Evolutionary conservation across 2,797 vertebrate species (phyloP).

Genomic region (Masticophis lateralis): DNA sequence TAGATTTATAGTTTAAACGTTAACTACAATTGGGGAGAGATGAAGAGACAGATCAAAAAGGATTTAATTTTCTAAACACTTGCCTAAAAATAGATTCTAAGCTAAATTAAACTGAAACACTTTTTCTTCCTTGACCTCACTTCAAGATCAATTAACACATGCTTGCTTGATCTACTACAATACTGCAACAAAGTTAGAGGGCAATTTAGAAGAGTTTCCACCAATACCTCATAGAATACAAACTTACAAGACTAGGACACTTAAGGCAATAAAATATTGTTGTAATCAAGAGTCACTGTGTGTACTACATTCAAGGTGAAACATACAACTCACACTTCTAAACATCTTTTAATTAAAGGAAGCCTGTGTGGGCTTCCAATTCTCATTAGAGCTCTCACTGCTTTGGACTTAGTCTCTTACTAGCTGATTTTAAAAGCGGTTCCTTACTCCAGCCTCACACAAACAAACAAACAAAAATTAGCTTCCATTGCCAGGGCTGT

Average conservation of each 20-base stretch:
- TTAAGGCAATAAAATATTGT: background rate
- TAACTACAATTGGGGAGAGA: background rate
- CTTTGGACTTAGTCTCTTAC: background rate
- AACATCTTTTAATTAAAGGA: background rate
- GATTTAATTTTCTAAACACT: background rate
- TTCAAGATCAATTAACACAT: background rate
- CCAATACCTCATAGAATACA: background rate
- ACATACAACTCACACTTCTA: background rate
- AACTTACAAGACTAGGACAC: background rate
- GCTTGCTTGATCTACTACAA: background rate
- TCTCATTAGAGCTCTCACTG: background rate
- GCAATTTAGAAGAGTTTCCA: background rate
- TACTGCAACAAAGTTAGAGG: background rate
- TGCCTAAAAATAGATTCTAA: background rate
- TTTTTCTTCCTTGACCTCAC: background rate
- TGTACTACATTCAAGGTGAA: background rate
- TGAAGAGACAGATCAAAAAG: background rate
- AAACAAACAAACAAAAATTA: background rate
- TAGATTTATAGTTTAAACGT: background rate
- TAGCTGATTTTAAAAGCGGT: background rate
- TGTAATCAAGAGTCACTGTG: background rate
- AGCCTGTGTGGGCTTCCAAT: background rate
- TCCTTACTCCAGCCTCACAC: background rate
- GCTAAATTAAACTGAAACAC: background rate
- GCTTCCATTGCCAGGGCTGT: background rate